These are phyloP conservation scores for Phenganax subtilis DNA, from an alignment of 92 coral and sea anemone species.

Conservation along the genomic window DNA sequence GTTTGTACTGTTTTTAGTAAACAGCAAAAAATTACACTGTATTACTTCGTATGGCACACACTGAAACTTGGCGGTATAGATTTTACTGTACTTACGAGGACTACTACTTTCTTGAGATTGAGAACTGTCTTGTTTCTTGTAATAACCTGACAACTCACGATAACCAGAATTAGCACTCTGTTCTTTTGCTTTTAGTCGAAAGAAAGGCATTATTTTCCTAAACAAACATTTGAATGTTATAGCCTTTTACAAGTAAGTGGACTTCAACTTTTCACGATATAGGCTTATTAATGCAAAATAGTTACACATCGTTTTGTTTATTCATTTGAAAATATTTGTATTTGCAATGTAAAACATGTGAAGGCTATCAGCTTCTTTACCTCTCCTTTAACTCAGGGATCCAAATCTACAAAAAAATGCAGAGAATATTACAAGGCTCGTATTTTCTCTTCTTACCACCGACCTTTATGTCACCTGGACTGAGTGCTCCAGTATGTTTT, in stretches of 20 bases:
- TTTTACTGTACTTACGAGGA: constrained; percentile 34
- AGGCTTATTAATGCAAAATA: constrained; percentile 1
- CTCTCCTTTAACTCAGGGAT: constrained; percentile 49
- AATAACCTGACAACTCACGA: constrained; percentile 82
- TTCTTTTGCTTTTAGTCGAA: constrained; percentile 31
- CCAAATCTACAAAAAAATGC: constrained; percentile 37
- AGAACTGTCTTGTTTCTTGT: constrained; percentile 64
- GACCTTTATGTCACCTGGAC: too few relatives aligned
- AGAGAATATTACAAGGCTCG: not conserved
- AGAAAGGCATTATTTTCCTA: constrained; percentile 46
- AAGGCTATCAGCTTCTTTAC: constrained; percentile 3
- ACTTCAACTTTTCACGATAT: constrained; percentile 44
- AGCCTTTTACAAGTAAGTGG: constrained; percentile 48
- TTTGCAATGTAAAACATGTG: not conserved
- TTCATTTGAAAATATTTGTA: too few relatives aligned
- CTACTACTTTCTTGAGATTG: constrained; percentile 59
- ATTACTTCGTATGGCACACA: not conserved
- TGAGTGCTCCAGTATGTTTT: too few relatives aligned
- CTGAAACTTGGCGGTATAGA: not conserved
- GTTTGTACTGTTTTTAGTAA: not conserved
- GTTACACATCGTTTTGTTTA: too few relatives aligned
- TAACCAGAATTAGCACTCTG: constrained; percentile 47
- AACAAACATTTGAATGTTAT: constrained; percentile 32
- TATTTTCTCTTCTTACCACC: too few relatives aligned
- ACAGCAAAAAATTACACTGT: not conserved